Evolutionary conservation across 2,113 vertebrate genomes (phyloP).

Genomic region (Aythya baeri): DNA sequence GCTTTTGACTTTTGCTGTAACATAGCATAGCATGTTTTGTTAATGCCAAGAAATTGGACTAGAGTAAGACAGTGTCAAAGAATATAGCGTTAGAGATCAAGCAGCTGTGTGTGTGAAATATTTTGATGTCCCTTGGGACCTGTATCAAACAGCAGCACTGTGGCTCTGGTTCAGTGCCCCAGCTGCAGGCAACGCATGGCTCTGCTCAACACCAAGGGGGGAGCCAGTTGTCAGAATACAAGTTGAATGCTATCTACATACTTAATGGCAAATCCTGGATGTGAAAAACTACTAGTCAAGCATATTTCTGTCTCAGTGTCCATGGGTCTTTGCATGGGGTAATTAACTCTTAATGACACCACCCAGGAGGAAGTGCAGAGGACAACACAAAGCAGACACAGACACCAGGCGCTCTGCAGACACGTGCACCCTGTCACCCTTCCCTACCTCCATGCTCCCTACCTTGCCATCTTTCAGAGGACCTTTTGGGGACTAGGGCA

Average conservation of each 20-base stretch:
- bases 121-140: background rate
- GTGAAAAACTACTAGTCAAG: background rate
- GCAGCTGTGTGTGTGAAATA: constrained; percentile 2
- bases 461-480: background rate
- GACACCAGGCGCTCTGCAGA: background rate
- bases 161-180: constrained; percentile 10
- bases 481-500: background rate
- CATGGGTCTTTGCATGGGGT: background rate
- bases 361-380: background rate
- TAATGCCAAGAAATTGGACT: background rate
- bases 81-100: background rate
- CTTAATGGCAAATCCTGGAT: background rate
- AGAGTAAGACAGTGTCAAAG: background rate
- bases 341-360: background rate
- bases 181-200: constrained; percentile 24
- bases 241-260: background rate
- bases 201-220: constrained; percentile 6
- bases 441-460: background rate
- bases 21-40: background rate
- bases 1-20: background rate
- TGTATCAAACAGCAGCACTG: constrained; percentile 7
- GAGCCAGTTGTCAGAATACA: constrained; percentile 21
- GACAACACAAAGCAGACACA: background rate
- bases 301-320: background rate
- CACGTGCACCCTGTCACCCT: background rate